Evolutionary conservation across 2,888 invertebrate genomes (phyloP).

Genomic region (Meteorus colon): DNA sequence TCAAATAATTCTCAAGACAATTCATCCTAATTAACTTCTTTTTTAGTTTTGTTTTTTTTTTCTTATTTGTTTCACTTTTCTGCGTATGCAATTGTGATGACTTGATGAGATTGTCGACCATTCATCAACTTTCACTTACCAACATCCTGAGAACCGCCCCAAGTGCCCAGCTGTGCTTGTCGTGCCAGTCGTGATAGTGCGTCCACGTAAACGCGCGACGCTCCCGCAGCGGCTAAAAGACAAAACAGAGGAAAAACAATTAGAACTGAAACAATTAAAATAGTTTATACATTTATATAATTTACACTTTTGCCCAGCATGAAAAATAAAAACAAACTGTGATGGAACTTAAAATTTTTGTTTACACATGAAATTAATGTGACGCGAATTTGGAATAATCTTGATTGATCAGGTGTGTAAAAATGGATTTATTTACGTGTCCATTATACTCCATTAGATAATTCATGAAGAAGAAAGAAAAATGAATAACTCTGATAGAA

Average conservation of each 20-base stretch:
- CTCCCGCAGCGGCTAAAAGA: slow-evolving; percentile 87
- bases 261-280: slow-evolving; percentile 24
- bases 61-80: slow-evolving; percentile 5
- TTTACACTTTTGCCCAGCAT: neutral
- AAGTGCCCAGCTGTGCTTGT: slow-evolving; percentile 92
- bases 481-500: neutral
- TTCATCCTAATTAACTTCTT: neutral
- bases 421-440: neutral
- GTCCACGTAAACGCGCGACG: slow-evolving; percentile 90
- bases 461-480: neutral
- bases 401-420: neutral
- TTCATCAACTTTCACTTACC: slow-evolving; percentile 78
- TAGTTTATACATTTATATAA: neutral
- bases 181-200: slow-evolving; percentile 90
- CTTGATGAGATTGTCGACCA: slow-evolving; percentile 36
- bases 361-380: neutral
- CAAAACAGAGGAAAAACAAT: slow-evolving; percentile 47
- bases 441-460: neutral
- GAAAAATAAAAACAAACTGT: neutral
- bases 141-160: slow-evolving; percentile 92
- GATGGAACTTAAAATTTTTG: neutral
- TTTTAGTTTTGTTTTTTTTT: slow-evolving; percentile 1
- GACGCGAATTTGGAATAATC: neutral
- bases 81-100: slow-evolving; percentile 20
- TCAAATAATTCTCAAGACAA: neutral